A percentile compares a stretch with the other conserved stretches of the same genome.
Conservation (phyloP, 2,888 invertebrate genomes). For the Temnothorax unifasciatus region DNA sequence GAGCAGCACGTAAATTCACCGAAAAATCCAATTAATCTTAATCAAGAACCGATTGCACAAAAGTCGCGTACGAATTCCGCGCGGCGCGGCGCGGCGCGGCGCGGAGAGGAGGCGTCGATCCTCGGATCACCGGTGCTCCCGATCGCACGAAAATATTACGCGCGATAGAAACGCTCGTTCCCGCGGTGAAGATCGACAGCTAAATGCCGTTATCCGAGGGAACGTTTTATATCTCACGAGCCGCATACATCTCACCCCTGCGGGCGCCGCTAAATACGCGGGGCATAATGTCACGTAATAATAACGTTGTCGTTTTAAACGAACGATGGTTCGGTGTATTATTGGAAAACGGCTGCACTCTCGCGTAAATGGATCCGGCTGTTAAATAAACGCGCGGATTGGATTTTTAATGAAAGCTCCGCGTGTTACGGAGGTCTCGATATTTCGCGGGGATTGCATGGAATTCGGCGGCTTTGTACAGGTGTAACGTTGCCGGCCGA, state of each 20-base stretch:
- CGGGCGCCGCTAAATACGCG: neutral
- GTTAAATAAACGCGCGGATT: conserved; percentile 32
- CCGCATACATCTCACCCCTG: neutral
- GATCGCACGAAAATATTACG: conserved; percentile 45
- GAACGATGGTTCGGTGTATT: conserved; percentile 1
- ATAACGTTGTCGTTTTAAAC: conserved; percentile 17
- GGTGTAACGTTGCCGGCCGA: neutral
- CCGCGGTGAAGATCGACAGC: conserved; percentile 11
- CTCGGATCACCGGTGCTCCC: neutral
- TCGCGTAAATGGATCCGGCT: neutral
- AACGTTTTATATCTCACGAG: neutral
- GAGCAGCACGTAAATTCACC: conserved; percentile 54
- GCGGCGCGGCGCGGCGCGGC: neutral
- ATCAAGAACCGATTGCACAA: conserved; percentile 56
- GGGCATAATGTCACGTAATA: neutral
- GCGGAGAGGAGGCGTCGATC: neutral
- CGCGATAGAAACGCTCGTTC: conserved; percentile 14
- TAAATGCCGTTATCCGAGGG: conserved; percentile 33
- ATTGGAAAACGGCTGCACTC: neutral
- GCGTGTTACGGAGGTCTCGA: neutral
- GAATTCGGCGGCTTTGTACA: neutral
- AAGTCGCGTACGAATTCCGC: conserved; percentile 31
- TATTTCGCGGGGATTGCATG: neutral
- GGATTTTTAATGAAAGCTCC: conserved; percentile 49
- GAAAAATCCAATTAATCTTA: conserved; percentile 59